Percentiles rank a stretch among this genome's conserved stretches.
phyloP scores from a whole-genome alignment of 2,888 invertebrate species.

The Drymonia ruficornis region DNA sequence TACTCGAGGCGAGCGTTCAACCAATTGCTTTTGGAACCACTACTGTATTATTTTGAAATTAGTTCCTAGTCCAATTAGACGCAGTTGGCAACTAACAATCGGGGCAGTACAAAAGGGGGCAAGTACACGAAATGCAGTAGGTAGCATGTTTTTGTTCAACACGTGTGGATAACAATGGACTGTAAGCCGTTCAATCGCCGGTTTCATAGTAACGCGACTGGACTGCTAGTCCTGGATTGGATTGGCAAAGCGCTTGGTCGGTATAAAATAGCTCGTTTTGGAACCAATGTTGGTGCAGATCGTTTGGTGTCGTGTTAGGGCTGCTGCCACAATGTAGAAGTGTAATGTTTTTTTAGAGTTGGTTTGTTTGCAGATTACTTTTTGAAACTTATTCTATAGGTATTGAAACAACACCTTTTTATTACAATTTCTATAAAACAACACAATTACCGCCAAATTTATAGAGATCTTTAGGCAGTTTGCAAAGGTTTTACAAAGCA shows the following conservation, averaged over 20 bases:
- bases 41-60: slow-evolving; percentile 32
- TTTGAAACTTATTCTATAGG: no score
- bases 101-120: slow-evolving; percentile 29
- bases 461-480: no score
- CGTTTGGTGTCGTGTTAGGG: slow-evolving; percentile 2
- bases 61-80: slow-evolving; percentile 29
- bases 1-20: not conserved
- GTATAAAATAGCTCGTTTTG: slow-evolving; percentile 1
- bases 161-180: slow-evolving; percentile 26
- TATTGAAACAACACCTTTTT: no score
- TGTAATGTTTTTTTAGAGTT: no score
- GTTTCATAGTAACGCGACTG: slow-evolving; percentile 37
- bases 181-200: slow-evolving; percentile 38
- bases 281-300: not conserved
- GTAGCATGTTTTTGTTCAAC: slow-evolving; percentile 32
- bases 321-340: not conserved
- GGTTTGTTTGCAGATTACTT: no score
- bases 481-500: no score
- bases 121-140: slow-evolving; percentile 19
- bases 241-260: slow-evolving; percentile 21
- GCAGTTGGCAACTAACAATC: slow-evolving; percentile 36
- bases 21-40: not conserved
- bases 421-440: no score
- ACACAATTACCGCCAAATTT: no score
- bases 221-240: slow-evolving; percentile 31